phyloP scores from a whole-genome alignment of 2,113 vertebrate genomes.

The Pterocles gutturalis region DNA sequence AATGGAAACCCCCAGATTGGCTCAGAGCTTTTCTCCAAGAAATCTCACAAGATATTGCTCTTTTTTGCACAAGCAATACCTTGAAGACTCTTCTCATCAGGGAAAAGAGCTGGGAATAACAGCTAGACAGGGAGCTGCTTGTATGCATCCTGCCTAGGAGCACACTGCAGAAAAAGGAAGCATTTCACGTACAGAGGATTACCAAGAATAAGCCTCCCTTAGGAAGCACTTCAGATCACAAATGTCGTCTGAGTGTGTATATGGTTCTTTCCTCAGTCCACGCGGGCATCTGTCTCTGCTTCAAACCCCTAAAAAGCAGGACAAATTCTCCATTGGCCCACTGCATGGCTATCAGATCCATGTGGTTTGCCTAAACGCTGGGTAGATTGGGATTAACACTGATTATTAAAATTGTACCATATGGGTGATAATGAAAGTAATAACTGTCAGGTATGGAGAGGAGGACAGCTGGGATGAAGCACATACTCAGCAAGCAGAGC shows the following conservation, averaged over 20 bases:
- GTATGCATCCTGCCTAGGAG: neutral
- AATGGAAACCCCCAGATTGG: neutral
- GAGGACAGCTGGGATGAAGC: neutral
- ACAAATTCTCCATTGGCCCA: neutral
- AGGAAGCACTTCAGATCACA: neutral
- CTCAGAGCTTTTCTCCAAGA: neutral
- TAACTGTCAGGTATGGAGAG: neutral
- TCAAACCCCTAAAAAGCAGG: neutral
- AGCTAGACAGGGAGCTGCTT: neutral
- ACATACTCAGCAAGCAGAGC: neutral
- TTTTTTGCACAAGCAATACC: neutral
- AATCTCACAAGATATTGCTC: neutral
- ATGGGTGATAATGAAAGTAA: neutral
- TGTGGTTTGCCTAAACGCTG: neutral
- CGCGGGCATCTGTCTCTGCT: neutral
- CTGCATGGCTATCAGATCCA: neutral
- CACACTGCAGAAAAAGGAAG: neutral
- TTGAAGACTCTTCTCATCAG: neutral
- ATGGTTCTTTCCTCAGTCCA: neutral
- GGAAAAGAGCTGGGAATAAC: neutral
- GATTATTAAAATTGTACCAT: neutral
- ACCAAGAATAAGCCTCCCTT: neutral
- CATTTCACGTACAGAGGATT: neutral
- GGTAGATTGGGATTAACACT: neutral
- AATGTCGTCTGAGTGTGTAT: neutral